Conservation (phyloP, 2,888 invertebrate species). For the Xylota segnis region DNA sequence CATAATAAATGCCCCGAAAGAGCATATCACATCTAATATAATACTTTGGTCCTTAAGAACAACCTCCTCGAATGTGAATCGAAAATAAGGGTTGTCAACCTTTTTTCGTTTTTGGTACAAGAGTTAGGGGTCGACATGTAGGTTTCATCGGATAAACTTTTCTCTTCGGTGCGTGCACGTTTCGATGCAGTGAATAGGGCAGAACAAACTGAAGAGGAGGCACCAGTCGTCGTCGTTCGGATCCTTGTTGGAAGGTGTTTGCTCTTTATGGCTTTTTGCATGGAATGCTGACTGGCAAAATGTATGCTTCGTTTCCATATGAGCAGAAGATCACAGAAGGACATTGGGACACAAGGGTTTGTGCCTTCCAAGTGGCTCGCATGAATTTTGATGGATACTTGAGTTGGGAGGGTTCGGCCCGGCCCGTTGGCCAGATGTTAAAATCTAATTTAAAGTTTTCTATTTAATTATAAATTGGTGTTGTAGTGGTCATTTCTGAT, state of each 20-base stretch:
- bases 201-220: neutral
- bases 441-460: conserved; percentile 76
- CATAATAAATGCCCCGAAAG: conserved; percentile 65
- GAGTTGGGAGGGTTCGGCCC: neutral
- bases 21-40: conserved; percentile 41
- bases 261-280: conserved; percentile 46
- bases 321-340: conserved; percentile 6
- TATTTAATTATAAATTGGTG: conserved; percentile 75
- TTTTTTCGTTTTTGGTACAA: conserved; percentile 14
- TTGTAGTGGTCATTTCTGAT: conserved; percentile 62
- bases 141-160: conserved; percentile 55
- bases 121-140: conserved; percentile 27
- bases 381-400: conserved; percentile 66
- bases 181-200: conserved; percentile 14
- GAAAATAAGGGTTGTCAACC: conserved; percentile 57
- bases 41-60: conserved; percentile 37
- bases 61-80: conserved; percentile 32
- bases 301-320: conserved; percentile 8
- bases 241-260: conserved; percentile 53
- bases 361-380: conserved; percentile 49
- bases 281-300: conserved; percentile 56
- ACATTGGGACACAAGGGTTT: conserved; percentile 39
- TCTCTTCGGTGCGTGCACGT: conserved; percentile 53
- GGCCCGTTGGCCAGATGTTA: conserved; percentile 49
- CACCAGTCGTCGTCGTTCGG: conserved; percentile 13